Conservation (phyloP, 2,797 vertebrate species). For the Eutrigla gurnardus region DNA sequence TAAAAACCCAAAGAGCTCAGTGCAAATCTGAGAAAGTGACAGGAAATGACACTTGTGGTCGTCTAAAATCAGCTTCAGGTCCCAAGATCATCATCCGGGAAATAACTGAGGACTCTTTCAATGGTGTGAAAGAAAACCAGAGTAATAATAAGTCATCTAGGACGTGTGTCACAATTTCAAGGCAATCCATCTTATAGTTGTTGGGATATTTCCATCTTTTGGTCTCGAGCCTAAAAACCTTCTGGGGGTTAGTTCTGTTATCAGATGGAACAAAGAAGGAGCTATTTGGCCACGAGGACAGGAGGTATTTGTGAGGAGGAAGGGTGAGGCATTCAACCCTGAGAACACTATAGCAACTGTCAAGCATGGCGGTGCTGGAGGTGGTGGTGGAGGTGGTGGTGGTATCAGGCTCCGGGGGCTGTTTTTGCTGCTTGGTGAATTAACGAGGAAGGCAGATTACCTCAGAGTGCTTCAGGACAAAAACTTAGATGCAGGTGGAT, state of each 20-base stretch:
- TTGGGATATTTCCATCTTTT: not conserved
- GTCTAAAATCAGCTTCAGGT: too few species aligned
- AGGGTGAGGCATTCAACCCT: not conserved
- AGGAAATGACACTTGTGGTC: too few species aligned
- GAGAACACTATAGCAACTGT: not conserved
- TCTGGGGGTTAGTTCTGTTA: not conserved
- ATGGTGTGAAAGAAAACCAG: too few species aligned
- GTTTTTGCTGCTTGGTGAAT: not conserved
- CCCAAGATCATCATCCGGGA: too few species aligned
- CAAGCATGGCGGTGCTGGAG: not conserved
- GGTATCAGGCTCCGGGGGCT: not conserved
- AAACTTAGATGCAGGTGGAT: not conserved
- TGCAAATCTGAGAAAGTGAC: too few species aligned
- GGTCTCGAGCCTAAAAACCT: not conserved
- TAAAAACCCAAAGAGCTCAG: too few species aligned
- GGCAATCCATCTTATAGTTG: not conserved
- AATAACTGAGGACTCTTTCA: too few species aligned
- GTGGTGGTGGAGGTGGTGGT: not conserved
- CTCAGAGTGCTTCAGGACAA: not conserved
- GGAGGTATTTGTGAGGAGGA: not conserved
- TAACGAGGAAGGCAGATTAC: not conserved
- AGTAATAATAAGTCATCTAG: too few species aligned
- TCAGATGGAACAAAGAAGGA: not conserved
- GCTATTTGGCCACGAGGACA: slow-evolving; percentile 1
- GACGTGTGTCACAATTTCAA: too few species aligned